Evolutionary conservation across 35 echinoderm and acorn worm species (phyloP), one percentile per base, ranked within the genome.

Genomic region (Eucidaris tribuloides): DNA sequence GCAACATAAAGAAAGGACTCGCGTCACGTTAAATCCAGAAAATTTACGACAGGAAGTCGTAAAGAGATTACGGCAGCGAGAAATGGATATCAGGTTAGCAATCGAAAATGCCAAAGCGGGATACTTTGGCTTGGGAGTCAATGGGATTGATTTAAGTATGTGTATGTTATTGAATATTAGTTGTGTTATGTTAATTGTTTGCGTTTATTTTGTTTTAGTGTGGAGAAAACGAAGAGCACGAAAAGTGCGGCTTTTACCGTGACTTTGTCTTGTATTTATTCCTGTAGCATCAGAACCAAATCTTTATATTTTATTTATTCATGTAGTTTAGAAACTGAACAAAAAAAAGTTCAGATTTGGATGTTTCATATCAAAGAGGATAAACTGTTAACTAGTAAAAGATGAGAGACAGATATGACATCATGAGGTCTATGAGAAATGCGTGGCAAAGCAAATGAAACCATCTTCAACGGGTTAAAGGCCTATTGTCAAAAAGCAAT

Each of bases 121-220:
- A 5, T 94, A 85, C 27, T 84, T 58, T 76, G 83, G 82, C 1
- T 33, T 94, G 3, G 92, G 92, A 28, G 62, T 94, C 30, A 89
- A 89, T 35, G 55, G 81, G 20, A 58, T 85, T 40, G 92, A 94
- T 81, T 32, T 94, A 5, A 94, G 92, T 41, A 79, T 94, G 60
- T 94, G 92, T 15, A 39, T 94, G 43, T 28, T 90, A 0, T 50
- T 94, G 19, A 88, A 94, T 32, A 14, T 85, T 15, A 42, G 71
- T n/a, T 94, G 92, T 55, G 48, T 86, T 3, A 60, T 58, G 20
- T 29, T 94, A 36, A 82, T 94, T 3, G 4, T 89, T 17, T 42
- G 79, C 20, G 80, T 94, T 41, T 94, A 84, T 68, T 68, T 94
- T 56, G 74, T 90, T 18, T 56, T 94, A 24, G 84, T 70, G 39